phyloP scores from a whole-genome alignment of 2,113 vertebrate species.

The Gyps fulvus region DNA sequence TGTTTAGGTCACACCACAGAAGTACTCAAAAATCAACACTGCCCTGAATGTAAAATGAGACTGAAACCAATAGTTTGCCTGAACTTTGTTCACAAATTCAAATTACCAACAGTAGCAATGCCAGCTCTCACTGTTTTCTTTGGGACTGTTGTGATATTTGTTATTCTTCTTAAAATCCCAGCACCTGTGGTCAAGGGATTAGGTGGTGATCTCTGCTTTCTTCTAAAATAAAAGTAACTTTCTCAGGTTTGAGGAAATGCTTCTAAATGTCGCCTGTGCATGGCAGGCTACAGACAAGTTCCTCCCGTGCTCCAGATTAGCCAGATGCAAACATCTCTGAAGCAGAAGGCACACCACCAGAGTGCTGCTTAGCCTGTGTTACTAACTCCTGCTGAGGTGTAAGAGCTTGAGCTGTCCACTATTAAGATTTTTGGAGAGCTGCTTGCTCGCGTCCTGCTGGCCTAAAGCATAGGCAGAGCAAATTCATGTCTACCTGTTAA shows the following conservation, averaged over 20 bases:
- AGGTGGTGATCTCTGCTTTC: slow-evolving; percentile 25
- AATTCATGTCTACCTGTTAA: background rate
- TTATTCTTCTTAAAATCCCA: slow-evolving; percentile 52
- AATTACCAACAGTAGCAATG: background rate
- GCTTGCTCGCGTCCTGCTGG: background rate
- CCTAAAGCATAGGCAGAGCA: background rate
- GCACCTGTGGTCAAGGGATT: slow-evolving; percentile 52
- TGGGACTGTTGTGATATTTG: slow-evolving; percentile 54
- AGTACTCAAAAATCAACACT: background rate
- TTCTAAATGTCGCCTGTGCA: background rate
- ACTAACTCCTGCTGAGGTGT: background rate
- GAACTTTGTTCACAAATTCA: slow-evolving; percentile 55
- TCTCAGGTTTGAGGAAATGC: background rate
- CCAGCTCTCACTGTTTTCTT: slow-evolving; percentile 45
- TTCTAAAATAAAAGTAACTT: slow-evolving; percentile 20
- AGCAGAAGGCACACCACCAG: background rate
- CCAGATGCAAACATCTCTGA: background rate
- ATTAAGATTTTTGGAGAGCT: background rate
- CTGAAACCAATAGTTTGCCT: slow-evolving; percentile 1
- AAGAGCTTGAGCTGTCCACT: background rate
- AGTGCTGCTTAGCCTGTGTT: background rate
- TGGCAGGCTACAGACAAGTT: background rate
- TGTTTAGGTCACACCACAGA: background rate
- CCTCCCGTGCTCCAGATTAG: background rate
- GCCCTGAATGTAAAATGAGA: slow-evolving; percentile 24